Conservation (phyloP, 2,888 invertebrate genomes). For the Leptodirus hochenwartii region DNA sequence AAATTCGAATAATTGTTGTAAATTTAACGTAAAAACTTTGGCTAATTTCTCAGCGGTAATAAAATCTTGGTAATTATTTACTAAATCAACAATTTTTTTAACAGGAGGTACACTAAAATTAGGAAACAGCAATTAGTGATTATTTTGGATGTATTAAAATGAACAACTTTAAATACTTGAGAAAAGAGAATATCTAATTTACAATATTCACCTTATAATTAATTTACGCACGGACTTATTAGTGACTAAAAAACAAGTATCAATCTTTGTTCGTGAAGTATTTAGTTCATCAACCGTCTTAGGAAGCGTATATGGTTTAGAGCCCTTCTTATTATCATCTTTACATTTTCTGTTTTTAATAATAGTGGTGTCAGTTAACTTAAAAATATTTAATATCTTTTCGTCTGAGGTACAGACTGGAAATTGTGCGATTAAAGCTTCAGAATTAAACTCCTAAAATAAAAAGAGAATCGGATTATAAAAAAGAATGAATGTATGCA, state of each 20-base stretch:
- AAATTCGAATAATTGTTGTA: slow-evolving; percentile 51
- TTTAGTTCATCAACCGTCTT: slow-evolving; percentile 29
- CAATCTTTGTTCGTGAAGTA: slow-evolving; percentile 29
- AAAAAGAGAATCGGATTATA: too few relatives aligned
- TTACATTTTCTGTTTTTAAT: slow-evolving; percentile 18
- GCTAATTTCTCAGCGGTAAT: slow-evolving; percentile 38
- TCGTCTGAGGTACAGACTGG: slow-evolving; percentile 31
- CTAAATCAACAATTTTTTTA: slow-evolving; percentile 35
- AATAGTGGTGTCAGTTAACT: slow-evolving; percentile 27
- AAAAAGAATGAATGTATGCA: slow-evolving; percentile 9
- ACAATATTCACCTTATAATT: slow-evolving; percentile 28
- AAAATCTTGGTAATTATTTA: slow-evolving; percentile 33
- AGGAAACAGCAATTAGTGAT: too few relatives aligned
- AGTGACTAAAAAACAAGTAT: slow-evolving; percentile 41
- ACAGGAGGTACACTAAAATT: slow-evolving; percentile 26
- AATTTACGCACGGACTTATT: slow-evolving; percentile 39
- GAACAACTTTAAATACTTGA: not conserved
- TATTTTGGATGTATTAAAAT: slow-evolving; percentile 1
- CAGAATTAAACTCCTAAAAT: slow-evolving; percentile 35
- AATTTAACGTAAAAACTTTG: slow-evolving; percentile 38
- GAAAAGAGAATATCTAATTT: not conserved
- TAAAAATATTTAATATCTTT: slow-evolving; percentile 31
- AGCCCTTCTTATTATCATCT: slow-evolving; percentile 20
- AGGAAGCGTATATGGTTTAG: slow-evolving; percentile 25
- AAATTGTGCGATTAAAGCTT: slow-evolving; percentile 37